Conservation (phyloP, 2,888 invertebrate genomes). For the Catotricha subobsoleta region DNA sequence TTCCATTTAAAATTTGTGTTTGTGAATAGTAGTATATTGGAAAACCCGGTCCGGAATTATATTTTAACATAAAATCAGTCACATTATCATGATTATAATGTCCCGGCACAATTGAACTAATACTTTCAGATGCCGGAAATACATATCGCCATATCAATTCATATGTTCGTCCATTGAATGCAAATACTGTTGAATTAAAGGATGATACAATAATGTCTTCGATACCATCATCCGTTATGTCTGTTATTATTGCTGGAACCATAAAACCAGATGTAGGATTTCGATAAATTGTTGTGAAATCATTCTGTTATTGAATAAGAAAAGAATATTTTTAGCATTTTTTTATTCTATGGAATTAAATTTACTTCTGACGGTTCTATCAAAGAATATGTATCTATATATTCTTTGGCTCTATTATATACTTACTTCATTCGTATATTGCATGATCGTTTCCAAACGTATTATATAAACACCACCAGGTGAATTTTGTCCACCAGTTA, state of each 20-base stretch:
- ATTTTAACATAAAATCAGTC: conserved; percentile 63
- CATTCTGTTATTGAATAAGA: not conserved
- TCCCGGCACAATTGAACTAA: conserved; percentile 59
- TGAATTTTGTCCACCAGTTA: conserved; percentile 55
- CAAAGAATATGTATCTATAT: not conserved
- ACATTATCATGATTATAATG: conserved; percentile 58
- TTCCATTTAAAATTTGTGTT: conserved; percentile 26
- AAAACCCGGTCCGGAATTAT: conserved; percentile 44
- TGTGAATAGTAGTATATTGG: conserved; percentile 57
- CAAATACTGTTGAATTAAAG: conserved; percentile 52
- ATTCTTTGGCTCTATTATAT: not conserved
- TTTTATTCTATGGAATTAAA: too few relatives aligned
- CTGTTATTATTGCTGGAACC: conserved; percentile 45
- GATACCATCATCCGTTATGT: conserved; percentile 50
- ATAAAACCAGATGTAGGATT: conserved; percentile 47
- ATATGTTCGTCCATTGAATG: conserved; percentile 50
- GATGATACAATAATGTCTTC: conserved; percentile 55
- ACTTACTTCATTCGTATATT: conserved; percentile 27
- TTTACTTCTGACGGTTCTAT: too few relatives aligned
- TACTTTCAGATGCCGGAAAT: conserved; percentile 44
- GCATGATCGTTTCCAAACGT: conserved; percentile 35
- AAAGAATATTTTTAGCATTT: not conserved
- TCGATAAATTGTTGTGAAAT: conserved; percentile 35
- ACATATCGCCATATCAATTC: conserved; percentile 54
- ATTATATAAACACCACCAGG: conserved; percentile 51